Conservation (phyloP, 2,888 invertebrate species). For the Drosophila fungiperda region DNA sequence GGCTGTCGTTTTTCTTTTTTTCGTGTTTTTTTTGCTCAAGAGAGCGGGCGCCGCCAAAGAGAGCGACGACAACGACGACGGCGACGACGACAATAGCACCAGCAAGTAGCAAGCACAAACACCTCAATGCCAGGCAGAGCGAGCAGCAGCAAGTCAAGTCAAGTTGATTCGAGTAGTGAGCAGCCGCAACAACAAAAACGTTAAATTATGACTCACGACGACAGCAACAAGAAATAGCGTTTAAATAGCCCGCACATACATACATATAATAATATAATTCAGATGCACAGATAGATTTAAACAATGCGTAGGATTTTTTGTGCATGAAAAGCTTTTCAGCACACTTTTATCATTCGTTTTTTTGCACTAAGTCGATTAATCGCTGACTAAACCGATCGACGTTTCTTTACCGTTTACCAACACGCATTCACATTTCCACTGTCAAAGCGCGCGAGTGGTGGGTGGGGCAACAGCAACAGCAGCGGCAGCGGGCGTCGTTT, state of each 20-base stretch:
- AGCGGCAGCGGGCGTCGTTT: conserved; percentile 22
- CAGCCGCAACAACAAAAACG: conserved; percentile 49
- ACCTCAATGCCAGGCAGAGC: conserved; percentile 67
- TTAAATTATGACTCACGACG: conserved; percentile 61
- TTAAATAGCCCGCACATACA: conserved; percentile 16
- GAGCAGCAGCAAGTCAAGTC: conserved; percentile 24
- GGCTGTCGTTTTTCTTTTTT: conserved; percentile 43
- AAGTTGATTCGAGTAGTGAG: conserved; percentile 46
- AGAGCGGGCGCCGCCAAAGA: conserved; percentile 41
- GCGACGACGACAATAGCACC: conserved; percentile 30
- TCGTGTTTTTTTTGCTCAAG: conserved; percentile 49
- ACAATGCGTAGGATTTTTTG: conserved; percentile 62
- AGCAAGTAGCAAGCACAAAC: conserved; percentile 45
- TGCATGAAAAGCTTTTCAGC: conserved; percentile 43
- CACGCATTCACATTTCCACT: conserved; percentile 21
- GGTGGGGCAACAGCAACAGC: conserved; percentile 38
- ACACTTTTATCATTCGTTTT: conserved; percentile 29
- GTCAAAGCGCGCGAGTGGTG: conserved; percentile 27
- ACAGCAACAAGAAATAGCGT: conserved; percentile 45
- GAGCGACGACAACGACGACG: conserved; percentile 29
- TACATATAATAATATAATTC: conserved; percentile 22
- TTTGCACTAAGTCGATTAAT: conserved; percentile 43
- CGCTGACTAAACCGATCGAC: conserved; percentile 34
- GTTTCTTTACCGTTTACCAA: conserved; percentile 34
- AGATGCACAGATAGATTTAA: conserved; percentile 48